Base-by-base conservation (phyloP, 2,888 invertebrate genomes). In the Macrosiphum euphorbiae region DNA sequence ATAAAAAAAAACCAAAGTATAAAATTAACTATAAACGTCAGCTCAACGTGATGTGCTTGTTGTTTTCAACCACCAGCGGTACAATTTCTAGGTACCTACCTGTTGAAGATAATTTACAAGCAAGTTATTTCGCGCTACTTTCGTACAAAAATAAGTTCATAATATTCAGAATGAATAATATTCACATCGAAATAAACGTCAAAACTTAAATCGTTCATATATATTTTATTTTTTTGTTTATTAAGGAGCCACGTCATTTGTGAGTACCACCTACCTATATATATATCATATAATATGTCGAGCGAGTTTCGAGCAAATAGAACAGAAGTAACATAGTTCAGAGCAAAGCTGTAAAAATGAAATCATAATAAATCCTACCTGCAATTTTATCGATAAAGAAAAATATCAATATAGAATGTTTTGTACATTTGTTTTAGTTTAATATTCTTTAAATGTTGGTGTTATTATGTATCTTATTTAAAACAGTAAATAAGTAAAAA, bases 21-120 rank as follows among this genome's bases (percentile, higher is more conserved):
- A 67, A 67, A 67, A 67, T 67, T 67, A 67, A 67, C 67, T n/a
- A 67, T 67, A n/a, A n/a, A 67, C 67, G 67, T 67, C 67, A n/a
- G n/a, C 67, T 67, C 67, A 0, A 67, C 5, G n/a, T 20, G n/a
- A 67, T 67, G n/a, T 67, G 67, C n/a, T 67, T 67, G 16, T 35
- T 67, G n/a, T 67, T 67, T 67, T 67, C 67, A 35, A 67, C n/a
- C n/a, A n/a, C 16, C 16, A 1, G 13, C 26, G 20, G 44, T 41
- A 85, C 44, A 44, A 67, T 67, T 67, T 67, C 67, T n/a, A 16
- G 67, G 67, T 67, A n/a, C 67, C 35, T 67, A 67, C 67, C 67
- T 67, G 67, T 67, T 67, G 67, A 67, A 67, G 35, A 67, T 35
- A 67, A 67, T 67, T n/a, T 67, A 67, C n/a, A 67, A 67, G 16